Conservation (phyloP, 1,140 invertebrate species). For the Eulimnadia texana region DNA sequence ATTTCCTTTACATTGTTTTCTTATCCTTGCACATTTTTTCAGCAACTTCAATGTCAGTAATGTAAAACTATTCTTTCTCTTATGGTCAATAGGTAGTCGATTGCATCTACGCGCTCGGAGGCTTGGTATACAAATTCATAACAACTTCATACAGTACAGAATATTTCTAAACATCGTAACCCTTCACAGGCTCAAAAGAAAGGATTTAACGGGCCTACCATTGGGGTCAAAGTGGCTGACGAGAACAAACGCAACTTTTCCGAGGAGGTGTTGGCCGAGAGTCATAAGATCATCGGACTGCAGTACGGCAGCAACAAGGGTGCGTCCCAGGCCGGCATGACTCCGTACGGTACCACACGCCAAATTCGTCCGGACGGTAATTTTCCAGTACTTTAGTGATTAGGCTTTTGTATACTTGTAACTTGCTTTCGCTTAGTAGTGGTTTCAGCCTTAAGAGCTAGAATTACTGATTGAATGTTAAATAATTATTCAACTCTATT, state of each 20-base stretch:
- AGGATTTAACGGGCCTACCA: conserved; percentile 32
- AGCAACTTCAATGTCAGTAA: too few relatives aligned
- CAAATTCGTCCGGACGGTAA: conserved; percentile 36
- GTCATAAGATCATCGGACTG: conserved; percentile 36
- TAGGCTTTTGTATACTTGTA: not conserved
- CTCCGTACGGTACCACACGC: conserved; percentile 36
- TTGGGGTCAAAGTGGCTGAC: conserved; percentile 39
- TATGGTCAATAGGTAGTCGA: conserved; percentile 27
- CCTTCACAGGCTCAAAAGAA: conserved; percentile 36
- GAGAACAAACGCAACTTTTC: conserved; percentile 36
- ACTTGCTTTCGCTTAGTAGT: too few relatives aligned
- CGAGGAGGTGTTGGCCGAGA: conserved; percentile 33
- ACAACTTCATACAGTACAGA: not conserved
- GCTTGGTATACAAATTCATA: conserved; percentile 26
- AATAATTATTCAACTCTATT: too few relatives aligned
- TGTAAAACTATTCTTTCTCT: too few relatives aligned
- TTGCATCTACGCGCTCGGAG: conserved; percentile 29
- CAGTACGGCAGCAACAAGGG: conserved; percentile 39
- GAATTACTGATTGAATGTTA: too few relatives aligned
- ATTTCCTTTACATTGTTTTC: conserved; percentile 1
- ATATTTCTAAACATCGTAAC: conserved; percentile 3
- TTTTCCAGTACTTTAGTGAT: too few relatives aligned
- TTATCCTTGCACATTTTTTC: not conserved
- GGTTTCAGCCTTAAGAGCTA: too few relatives aligned
- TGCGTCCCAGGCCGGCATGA: conserved; percentile 40